These are phyloP conservation scores for Ctenopoma multispine DNA, from an alignment of 2,797 vertebrate species.

Conservation along the genomic window DNA sequence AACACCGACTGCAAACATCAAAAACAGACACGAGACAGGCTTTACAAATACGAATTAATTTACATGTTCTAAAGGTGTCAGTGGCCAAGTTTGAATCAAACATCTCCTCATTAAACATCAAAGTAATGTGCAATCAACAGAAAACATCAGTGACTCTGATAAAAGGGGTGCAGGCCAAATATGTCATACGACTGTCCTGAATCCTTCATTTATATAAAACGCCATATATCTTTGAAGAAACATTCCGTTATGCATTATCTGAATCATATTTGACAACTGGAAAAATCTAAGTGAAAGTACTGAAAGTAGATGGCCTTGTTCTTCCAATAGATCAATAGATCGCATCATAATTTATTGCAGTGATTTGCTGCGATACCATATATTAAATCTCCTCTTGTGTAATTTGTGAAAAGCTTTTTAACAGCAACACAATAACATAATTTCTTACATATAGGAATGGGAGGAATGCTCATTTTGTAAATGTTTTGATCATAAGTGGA, in stretches of 20 bases:
- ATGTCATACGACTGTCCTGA: neutral
- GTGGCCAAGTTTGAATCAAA: conserved; percentile 15
- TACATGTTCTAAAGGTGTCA: conserved; percentile 6
- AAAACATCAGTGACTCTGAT: neutral
- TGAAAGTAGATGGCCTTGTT: neutral
- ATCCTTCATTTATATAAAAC: neutral
- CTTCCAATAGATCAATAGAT: neutral
- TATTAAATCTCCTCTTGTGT: neutral
- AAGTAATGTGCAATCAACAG: conserved; percentile 1
- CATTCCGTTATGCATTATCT: neutral
- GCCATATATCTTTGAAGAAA: neutral
- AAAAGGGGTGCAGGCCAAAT: neutral
- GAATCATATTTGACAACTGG: neutral
- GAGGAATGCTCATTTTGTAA: neutral
- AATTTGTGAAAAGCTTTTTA: neutral
- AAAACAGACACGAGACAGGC: conserved; percentile 19
- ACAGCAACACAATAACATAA: neutral
- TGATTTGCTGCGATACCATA: neutral
- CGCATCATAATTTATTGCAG: neutral
- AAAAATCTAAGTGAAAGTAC: neutral
- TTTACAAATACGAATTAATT: conserved; percentile 15
- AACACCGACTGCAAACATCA: conserved; percentile 21
- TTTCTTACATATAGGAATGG: neutral
- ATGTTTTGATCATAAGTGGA: neutral
- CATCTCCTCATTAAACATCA: conserved; percentile 16